Evolutionary conservation across 2,888 invertebrate genomes (phyloP).

Genomic region (Orchesellides sinensis): DNA sequence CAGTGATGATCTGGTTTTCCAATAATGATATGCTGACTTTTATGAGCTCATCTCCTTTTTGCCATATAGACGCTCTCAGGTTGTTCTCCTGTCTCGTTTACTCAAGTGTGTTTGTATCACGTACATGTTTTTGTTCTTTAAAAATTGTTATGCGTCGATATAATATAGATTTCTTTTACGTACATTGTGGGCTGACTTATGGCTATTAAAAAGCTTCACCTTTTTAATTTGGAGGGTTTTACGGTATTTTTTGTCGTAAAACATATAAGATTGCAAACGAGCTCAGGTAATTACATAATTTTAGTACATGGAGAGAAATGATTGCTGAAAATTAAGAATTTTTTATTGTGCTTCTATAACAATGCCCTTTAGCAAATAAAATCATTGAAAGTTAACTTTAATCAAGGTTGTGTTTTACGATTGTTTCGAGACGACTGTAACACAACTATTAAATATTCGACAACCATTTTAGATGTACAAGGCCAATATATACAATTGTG

Average conservation of each 20-base stretch:
- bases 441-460: too few relatives aligned
- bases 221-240: constrained; percentile 40
- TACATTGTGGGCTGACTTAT: constrained; percentile 43
- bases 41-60: constrained; percentile 52
- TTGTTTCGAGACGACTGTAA: too few relatives aligned
- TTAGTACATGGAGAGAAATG: constrained; percentile 35
- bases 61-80: constrained; percentile 23
- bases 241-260: constrained; percentile 16
- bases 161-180: too few relatives aligned
- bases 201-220: constrained; percentile 31
- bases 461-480: too few relatives aligned
- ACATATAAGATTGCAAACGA: constrained; percentile 53
- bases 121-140: too few relatives aligned
- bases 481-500: too few relatives aligned
- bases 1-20: constrained; percentile 54
- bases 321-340: constrained; percentile 24
- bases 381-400: too few relatives aligned
- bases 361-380: too few relatives aligned
- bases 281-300: constrained; percentile 48
- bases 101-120: neutral
- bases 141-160: too few relatives aligned
- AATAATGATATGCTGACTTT: constrained; percentile 62
- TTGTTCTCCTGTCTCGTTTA: constrained; percentile 28
- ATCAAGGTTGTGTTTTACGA: too few relatives aligned
- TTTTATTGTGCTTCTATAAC: neutral